Evolutionary conservation across 2,888 invertebrate genomes (phyloP), one percentile per base, ranked within the genome.

Genomic region (Trachelus tabidus): DNA sequence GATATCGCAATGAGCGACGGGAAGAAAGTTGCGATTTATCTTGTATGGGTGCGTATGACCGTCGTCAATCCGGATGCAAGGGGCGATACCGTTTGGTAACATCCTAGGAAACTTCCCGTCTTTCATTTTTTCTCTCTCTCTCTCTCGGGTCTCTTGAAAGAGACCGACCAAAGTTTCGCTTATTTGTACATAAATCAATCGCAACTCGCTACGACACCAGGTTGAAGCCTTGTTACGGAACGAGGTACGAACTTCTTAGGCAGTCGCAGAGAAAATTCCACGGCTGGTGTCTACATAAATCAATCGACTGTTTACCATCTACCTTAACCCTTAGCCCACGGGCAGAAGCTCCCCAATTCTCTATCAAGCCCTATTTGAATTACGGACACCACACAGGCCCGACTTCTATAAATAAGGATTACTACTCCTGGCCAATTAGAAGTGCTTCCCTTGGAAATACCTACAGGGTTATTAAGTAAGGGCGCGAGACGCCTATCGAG

Each of bases 341-440:
- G 23, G 56, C 23, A 56, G 56, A 23, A 23, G 56, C 56, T 56
- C 56, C 56, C 56, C 56, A 23, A 56, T 23, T 56, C 56, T 56
- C 56, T 56, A 56, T 56, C 56, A 56, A 56, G 56, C 56, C 56
- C 56, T 23, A 56, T 56, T 56, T 56, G 56, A 56, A 56, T 56
- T 56, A 56, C 56, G 56, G 56, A 56, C 56, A 56, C 56, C 23
- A 56, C 56, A 34, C 71, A 34, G 71, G 34, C 71, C 71, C 79
- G 81, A 81, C 82, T 83, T 85, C 85, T 85, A 86, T 87, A 87
- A 87, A 87, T 87, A 86, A 85, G 85, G 85, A 85, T 86, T 85
- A 85, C 78, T 78, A 81, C 30, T 75, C 56, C 80, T 77, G 82
- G 84, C 83, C 85, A 86, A 87, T 87, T 87, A 86, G 84, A 81